These are phyloP conservation scores for Lipophrys pholis DNA, from an alignment of 2,113 vertebrate species.

Conservation along the genomic window DNA sequence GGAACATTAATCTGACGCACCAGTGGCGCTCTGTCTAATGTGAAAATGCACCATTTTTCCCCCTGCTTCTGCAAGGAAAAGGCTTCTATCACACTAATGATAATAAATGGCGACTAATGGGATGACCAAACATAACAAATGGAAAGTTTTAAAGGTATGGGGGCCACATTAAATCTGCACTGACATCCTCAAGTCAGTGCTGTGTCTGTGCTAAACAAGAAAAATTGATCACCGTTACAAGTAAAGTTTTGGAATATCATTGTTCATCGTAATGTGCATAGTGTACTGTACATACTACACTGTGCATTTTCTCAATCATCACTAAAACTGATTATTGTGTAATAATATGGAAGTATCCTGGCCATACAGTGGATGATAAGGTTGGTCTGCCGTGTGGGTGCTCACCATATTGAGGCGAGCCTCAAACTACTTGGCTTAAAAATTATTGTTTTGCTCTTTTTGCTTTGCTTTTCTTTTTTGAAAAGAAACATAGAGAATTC, in stretches of 20 bases:
- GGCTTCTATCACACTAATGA: conserved; percentile 95
- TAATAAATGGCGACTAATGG: conserved; percentile 99
- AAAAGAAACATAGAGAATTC: too few species aligned
- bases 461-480: not conserved
- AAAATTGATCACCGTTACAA: conserved; percentile 55
- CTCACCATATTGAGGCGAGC: not conserved
- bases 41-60: conserved; percentile 67
- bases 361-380: not conserved
- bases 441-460: not conserved
- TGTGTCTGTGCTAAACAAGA: conserved; percentile 63
- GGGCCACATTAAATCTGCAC: conserved; percentile 85
- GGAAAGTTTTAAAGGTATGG: conserved; percentile 96
- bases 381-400: not conserved
- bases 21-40: conserved; percentile 78
- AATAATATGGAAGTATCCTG: conserved; percentile 4
- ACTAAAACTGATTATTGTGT: too few species aligned
- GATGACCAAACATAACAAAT: conserved; percentile 99
- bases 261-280: conserved; percentile 49
- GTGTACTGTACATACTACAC: conserved; percentile 6
- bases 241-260: conserved; percentile 53
- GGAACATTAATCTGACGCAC: conserved; percentile 80
- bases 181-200: conserved; percentile 69
- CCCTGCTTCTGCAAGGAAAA: conserved; percentile 88
- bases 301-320: not conserved
- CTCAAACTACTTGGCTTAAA: not conserved